phyloP scores from a whole-genome alignment of 2,888 invertebrate species.

The Drosophila hamatofila region DNA sequence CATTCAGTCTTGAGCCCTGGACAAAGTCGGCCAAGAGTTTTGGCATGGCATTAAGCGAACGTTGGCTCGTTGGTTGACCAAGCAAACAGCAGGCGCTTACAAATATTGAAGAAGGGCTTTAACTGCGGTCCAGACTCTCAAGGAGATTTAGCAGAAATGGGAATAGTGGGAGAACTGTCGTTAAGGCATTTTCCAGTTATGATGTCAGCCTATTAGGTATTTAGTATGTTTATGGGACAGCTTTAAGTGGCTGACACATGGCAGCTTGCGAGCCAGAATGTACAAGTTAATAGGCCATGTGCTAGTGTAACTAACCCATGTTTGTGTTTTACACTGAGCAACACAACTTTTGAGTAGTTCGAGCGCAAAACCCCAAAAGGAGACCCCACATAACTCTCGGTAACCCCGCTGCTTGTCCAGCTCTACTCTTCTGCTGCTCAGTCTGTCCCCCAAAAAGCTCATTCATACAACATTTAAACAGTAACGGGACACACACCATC shows the following conservation, averaged over 20 bases:
- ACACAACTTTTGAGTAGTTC: constrained; percentile 61
- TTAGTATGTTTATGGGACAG: constrained; percentile 49
- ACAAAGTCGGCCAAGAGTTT: background rate
- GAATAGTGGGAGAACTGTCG: background rate
- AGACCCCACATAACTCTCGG: constrained; percentile 52
- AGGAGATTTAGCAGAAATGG: background rate
- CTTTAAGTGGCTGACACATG: constrained; percentile 32
- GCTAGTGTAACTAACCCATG: constrained; percentile 65
- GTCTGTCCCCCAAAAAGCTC: constrained; percentile 65
- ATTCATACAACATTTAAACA: constrained; percentile 78
- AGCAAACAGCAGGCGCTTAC: background rate
- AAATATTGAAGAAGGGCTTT: constrained; percentile 1
- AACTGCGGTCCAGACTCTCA: background rate
- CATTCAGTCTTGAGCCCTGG: background rate
- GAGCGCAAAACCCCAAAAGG: constrained; percentile 50
- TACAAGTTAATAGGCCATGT: constrained; percentile 62
- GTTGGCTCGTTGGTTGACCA: background rate
- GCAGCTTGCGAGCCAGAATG: constrained; percentile 14
- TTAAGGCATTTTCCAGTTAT: constrained; percentile 9
- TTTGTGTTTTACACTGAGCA: constrained; percentile 62
- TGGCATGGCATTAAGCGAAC: background rate
- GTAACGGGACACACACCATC: constrained; percentile 61
- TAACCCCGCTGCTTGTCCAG: constrained; percentile 23
- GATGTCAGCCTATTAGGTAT: constrained; percentile 39
- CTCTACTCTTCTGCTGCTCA: constrained; percentile 12